These are phyloP conservation scores for Unio pictorum DNA, from an alignment of 2,888 invertebrate species.

Conservation along the genomic window DNA sequence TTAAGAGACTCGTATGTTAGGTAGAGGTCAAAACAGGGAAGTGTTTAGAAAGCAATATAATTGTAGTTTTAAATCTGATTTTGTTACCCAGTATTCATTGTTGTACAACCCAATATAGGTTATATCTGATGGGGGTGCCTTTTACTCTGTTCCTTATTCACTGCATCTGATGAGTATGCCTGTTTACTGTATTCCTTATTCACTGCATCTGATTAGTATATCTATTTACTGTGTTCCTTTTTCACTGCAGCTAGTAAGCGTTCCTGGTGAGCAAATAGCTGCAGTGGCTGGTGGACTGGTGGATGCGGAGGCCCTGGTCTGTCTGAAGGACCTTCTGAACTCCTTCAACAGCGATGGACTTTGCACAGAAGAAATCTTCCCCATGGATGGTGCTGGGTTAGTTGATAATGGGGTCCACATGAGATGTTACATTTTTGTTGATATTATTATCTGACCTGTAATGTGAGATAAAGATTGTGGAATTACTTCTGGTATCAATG, in stretches of 20 bases:
- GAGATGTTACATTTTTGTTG: not conserved
- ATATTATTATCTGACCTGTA: no score
- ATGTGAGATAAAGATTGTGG: not conserved
- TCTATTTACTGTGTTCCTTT: not conserved
- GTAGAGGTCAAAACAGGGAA: no score
- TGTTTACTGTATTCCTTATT: no score
- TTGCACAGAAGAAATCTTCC: constrained; percentile 93
- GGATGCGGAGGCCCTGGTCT: constrained; percentile 91
- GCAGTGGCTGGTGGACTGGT: constrained; percentile 91
- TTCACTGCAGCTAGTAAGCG: constrained; percentile 34
- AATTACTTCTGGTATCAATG: not conserved
- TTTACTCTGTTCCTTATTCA: no score
- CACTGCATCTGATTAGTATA: no score
- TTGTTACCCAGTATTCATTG: no score
- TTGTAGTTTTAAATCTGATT: no score
- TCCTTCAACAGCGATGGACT: constrained; percentile 86
- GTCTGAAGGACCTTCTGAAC: constrained; percentile 94
- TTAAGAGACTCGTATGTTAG: no score
- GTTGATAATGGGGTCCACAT: constrained; percentile 7
- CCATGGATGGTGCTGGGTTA: constrained; percentile 73
- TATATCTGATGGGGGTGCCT: no score
- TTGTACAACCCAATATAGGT: no score
- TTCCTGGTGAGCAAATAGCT: constrained; percentile 79
- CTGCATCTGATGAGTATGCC: no score
- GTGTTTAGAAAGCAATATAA: no score